Conservation (phyloP, 1,140 invertebrate genomes). For the Myzus persicae region DNA sequence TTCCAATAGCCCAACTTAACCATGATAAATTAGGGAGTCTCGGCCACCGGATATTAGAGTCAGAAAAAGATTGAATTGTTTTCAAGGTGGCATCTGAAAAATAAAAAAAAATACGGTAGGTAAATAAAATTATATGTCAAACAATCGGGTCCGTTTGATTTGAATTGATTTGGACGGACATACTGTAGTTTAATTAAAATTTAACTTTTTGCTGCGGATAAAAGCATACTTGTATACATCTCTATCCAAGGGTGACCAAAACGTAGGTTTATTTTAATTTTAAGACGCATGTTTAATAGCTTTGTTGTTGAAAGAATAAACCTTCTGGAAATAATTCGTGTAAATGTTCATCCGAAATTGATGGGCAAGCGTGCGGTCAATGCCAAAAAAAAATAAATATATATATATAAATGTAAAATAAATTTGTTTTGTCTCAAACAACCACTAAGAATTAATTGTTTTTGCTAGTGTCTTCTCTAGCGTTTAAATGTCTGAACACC, state of each 20-base stretch:
- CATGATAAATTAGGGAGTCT: neutral
- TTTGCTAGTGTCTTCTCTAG: constrained; percentile 3
- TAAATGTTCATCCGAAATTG: constrained; percentile 12
- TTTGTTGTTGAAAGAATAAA: constrained; percentile 1
- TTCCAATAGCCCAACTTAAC: neutral
- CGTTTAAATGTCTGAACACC: constrained; percentile 17
- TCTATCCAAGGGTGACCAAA: neutral
- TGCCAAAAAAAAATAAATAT: neutral
- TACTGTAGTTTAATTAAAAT: neutral
- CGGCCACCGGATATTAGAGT: constrained; percentile 15
- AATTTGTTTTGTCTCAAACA: constrained; percentile 17
- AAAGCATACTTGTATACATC: neutral
- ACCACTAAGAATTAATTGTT: constrained; percentile 34
- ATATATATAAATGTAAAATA: neutral
- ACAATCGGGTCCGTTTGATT: neutral
- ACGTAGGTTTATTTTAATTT: neutral
- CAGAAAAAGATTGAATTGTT: neutral
- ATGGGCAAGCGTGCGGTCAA: neutral
- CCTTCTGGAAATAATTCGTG: neutral
- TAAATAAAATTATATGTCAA: neutral
- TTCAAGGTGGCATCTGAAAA: neutral
- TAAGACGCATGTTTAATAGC: neutral
- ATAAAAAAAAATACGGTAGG: neutral
- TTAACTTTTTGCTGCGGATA: neutral
- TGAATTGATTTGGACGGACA: neutral